Base-by-base conservation (phyloP, 2,113 vertebrate species). In the Epinephelus lanceolatus region DNA sequence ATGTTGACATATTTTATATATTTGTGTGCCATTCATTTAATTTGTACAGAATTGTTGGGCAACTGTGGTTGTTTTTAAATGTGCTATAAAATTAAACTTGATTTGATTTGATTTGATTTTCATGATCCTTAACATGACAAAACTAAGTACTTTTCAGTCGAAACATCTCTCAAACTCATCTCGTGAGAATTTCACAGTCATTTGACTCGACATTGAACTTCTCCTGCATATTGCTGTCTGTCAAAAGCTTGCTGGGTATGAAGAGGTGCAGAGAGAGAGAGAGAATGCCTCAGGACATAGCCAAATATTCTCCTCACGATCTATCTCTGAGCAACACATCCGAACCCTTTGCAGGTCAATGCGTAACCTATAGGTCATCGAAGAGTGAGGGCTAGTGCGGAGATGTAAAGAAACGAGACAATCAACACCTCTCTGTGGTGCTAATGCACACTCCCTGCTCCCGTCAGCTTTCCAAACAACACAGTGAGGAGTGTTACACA, bases 291-390 rank as follows among this genome's bases (percentile, higher is more conserved):
- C 21, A 56, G 72, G 87, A 83, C 21, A 85, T 67, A n/a, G 62
- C 14, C 59, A 49, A 74, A 71, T 49, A 76, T 60, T 78, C 72
- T 70, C 19, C 57, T 70, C 7, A 19, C 23, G 1, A 11, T 65
- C 42, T 23, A 33, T 70, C 60, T 61, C 19, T 40, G 57, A 56
- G 37, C 61, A 75, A 65, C 65, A 37, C 27, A 6, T 57, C 13
- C 3, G 0, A 62, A 65, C 66, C 65, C 6, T 30, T 40, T 80
- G 75, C 69, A 66, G 66, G 75, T 73, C 56, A 59, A n/a, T 40
- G 13, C 18, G 4, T 18, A 79, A 89, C 79, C 79, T 75, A 18
- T 47, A 81, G 86, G 82, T 88, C 86, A 80, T 72, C 27, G 23
- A 25, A 63, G 52, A 87, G 33, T 52, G 62, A 84, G 80, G 33